phyloP scores from a whole-genome alignment of 2,888 invertebrate genomes.

The Steromphala cineraria region DNA sequence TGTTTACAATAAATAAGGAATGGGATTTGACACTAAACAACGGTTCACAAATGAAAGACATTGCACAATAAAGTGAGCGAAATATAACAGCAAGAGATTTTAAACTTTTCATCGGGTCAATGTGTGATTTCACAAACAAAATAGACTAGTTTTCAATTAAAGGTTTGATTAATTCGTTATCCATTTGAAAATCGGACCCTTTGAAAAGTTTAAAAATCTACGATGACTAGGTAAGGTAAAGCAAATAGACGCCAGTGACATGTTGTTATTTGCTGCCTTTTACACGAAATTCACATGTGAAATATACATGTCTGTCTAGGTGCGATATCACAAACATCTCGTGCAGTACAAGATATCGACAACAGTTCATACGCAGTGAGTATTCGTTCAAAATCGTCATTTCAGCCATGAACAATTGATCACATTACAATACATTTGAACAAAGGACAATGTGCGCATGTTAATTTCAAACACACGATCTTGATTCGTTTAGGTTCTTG shows the following conservation, averaged over 20 bases:
- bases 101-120: neutral
- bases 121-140: too few relatives aligned
- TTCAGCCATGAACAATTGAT: too few relatives aligned
- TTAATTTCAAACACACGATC: too few relatives aligned
- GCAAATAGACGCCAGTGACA: neutral
- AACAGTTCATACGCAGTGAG: too few relatives aligned
- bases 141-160: too few relatives aligned
- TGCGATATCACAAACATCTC: too few relatives aligned
- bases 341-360: too few relatives aligned
- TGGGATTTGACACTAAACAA: conserved; percentile 4
- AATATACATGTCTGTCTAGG: neutral
- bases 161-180: too few relatives aligned
- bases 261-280: neutral
- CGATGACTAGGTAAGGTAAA: neutral
- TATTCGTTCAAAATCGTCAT: too few relatives aligned
- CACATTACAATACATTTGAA: too few relatives aligned
- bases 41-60: conserved; percentile 4
- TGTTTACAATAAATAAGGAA: conserved; percentile 16
- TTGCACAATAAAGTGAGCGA: neutral
- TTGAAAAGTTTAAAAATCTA: neutral
- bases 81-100: neutral
- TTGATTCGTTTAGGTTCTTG: too few relatives aligned
- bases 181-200: neutral
- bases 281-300: neutral
- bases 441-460: too few relatives aligned